Conservation (phyloP, 2,113 vertebrate species). For the Myodes glareolus region DNA sequence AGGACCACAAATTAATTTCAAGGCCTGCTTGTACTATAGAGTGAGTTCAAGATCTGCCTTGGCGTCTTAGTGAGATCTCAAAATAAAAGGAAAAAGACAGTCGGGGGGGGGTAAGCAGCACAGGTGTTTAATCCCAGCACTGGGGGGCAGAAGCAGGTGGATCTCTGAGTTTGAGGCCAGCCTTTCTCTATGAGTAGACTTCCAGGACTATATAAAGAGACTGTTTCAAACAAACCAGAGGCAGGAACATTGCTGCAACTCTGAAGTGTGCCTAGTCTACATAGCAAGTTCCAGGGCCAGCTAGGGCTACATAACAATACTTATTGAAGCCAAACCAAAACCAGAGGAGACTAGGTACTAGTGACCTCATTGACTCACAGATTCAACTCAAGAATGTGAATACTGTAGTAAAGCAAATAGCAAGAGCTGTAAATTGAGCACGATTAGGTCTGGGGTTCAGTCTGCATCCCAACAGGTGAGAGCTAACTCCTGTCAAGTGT, state of each 20-base stretch:
- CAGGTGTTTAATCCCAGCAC: not conserved
- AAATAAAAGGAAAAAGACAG: not conserved
- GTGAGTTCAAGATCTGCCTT: not conserved
- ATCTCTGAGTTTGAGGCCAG: not conserved
- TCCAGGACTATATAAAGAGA: not conserved
- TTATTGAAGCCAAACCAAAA: not conserved
- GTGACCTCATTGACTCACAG: not conserved
- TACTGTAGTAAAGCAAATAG: not conserved
- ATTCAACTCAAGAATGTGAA: not conserved
- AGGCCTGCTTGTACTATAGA: not conserved
- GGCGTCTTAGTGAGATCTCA: not conserved
- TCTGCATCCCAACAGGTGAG: not conserved
- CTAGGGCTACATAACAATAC: not conserved
- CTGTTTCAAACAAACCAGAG: not conserved
- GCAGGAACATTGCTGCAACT: not conserved
- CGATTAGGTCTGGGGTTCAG: not conserved
- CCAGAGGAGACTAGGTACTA: not conserved
- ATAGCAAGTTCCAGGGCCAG: not conserved
- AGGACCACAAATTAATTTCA: not conserved
- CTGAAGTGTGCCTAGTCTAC: not conserved
- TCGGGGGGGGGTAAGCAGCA: fast-evolving
- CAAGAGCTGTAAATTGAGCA: not conserved
- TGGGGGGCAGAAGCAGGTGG: not conserved
- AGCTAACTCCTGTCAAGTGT: not conserved
- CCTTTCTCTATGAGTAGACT: not conserved